Conservation (phyloP, 2,888 invertebrate species). For the Amiota mariae region DNA sequence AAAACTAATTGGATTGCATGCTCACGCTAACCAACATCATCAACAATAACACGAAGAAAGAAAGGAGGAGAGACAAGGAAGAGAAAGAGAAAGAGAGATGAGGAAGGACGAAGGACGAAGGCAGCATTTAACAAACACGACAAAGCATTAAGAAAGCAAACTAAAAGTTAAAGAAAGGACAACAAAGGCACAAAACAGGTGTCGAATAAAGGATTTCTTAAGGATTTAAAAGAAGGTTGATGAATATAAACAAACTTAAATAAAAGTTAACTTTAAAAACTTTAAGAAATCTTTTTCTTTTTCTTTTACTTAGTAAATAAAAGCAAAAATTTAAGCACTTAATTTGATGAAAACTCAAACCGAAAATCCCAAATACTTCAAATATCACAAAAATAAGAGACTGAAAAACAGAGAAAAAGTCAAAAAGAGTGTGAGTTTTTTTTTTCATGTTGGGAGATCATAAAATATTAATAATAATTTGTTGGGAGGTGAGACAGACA, state of each 20-base stretch:
- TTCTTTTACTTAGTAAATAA: too few relatives aligned
- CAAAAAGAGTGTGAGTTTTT: too few relatives aligned
- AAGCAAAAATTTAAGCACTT: slow-evolving; percentile 61
- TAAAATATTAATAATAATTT: slow-evolving; percentile 62
- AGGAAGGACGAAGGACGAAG: slow-evolving; percentile 28
- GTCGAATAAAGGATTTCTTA: background rate
- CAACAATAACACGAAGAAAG: background rate
- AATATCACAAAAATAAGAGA: background rate
- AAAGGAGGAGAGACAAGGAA: background rate
- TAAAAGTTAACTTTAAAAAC: slow-evolving; percentile 12
- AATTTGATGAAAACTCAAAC: slow-evolving; percentile 61
- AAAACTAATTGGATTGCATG: slow-evolving; percentile 26
- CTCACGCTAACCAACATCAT: slow-evolving; percentile 1
- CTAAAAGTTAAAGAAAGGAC: background rate
- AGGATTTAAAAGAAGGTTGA: background rate
- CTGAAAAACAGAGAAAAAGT: background rate
- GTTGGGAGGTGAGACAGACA: slow-evolving; percentile 7
- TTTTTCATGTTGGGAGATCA: slow-evolving; percentile 39
- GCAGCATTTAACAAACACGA: slow-evolving; percentile 61
- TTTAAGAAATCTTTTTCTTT: background rate
- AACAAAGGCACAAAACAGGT: background rate
- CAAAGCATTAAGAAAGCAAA: slow-evolving; percentile 57
- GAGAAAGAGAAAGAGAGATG: too few relatives aligned
- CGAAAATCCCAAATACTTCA: slow-evolving; percentile 34
- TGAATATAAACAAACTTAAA: background rate